Percentiles rank a stretch among this genome's conserved stretches.
phyloP scores from a whole-genome alignment of 1,140 invertebrate genomes.

The Medauroidea extradentata region DNA sequence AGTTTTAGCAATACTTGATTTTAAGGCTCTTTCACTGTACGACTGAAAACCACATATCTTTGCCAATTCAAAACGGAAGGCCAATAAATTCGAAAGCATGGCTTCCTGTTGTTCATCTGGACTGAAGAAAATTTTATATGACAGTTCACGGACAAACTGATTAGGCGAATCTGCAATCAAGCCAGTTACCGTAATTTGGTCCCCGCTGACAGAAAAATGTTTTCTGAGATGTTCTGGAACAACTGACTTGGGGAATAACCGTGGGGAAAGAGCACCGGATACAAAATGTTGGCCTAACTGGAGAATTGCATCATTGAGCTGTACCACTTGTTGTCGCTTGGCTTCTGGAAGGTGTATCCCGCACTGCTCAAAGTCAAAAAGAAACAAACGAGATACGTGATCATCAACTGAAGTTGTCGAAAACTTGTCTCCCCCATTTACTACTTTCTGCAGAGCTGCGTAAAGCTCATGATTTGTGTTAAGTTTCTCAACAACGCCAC shows the following conservation, averaged over 20 bases:
- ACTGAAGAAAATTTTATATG: slow-evolving; percentile 81
- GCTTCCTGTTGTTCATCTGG: slow-evolving; percentile 74
- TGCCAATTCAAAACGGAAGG: slow-evolving; percentile 71
- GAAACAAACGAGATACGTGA: slow-evolving; percentile 82
- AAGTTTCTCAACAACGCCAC: slow-evolving; percentile 88
- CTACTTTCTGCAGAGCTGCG: slow-evolving; percentile 63
- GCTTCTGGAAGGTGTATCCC: slow-evolving; percentile 88
- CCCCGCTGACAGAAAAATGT: slow-evolving; percentile 62
- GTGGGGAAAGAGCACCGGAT: slow-evolving; percentile 62
- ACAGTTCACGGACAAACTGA: slow-evolving; percentile 76
- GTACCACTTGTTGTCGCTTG: slow-evolving; percentile 70
- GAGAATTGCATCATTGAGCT: slow-evolving; percentile 75
- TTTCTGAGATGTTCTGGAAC: slow-evolving; percentile 52
- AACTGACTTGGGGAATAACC: slow-evolving; percentile 54
- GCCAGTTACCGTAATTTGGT: slow-evolving; percentile 68
- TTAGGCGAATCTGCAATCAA: slow-evolving; percentile 78
- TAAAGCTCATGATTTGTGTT: slow-evolving; percentile 88
- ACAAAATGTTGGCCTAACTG: slow-evolving; percentile 85
- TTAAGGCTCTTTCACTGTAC: slow-evolving; percentile 84
- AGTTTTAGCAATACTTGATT: slow-evolving; percentile 78
- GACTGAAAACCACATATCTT: slow-evolving; percentile 80
- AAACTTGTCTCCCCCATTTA: slow-evolving; percentile 63
- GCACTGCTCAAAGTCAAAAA: slow-evolving; percentile 95
- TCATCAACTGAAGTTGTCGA: slow-evolving; percentile 69
- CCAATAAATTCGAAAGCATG: slow-evolving; percentile 66